A percentile compares a stretch with the other conserved stretches of the same genome.
These are phyloP conservation scores for Drosophila cardini DNA, from an alignment of 1,140 invertebrate genomes.

Conservation along the genomic window DNA sequence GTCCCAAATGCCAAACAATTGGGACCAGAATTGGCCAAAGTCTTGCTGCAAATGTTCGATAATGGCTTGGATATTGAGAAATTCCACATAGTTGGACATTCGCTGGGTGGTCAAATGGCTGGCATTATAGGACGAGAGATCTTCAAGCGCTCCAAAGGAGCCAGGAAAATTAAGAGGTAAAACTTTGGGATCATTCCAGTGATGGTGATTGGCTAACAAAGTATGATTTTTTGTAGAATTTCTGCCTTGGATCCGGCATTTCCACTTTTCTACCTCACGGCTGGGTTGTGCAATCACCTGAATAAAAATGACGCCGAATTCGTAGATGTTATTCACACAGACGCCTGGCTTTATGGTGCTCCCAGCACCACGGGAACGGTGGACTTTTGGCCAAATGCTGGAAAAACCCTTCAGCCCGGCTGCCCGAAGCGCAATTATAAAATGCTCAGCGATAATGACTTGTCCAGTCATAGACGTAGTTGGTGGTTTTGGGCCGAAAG, in stretches of 20 bases:
- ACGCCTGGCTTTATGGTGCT: slow-evolving; percentile 87
- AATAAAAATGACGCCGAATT: slow-evolving; percentile 88
- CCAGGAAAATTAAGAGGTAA: slow-evolving; percentile 78
- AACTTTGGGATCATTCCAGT: neutral
- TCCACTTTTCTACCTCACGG: slow-evolving; percentile 86
- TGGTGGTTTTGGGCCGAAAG: slow-evolving; percentile 88
- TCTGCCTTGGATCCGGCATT: slow-evolving; percentile 87
- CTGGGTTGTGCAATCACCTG: slow-evolving; percentile 86
- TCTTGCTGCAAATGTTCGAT: slow-evolving; percentile 79
- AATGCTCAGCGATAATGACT: slow-evolving; percentile 83
- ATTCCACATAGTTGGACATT: slow-evolving; percentile 91
- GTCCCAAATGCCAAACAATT: slow-evolving; percentile 85
- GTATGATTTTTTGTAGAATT: slow-evolving; percentile 76
- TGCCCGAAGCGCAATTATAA: slow-evolving; percentile 85
- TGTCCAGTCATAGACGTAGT: slow-evolving; percentile 88
- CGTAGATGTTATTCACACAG: slow-evolving; percentile 90
- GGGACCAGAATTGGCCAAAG: slow-evolving; percentile 71
- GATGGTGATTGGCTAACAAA: neutral
- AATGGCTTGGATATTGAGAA: slow-evolving; percentile 80
- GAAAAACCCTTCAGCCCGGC: slow-evolving; percentile 86
- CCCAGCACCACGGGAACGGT: slow-evolving; percentile 86
- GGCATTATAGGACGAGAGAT: slow-evolving; percentile 87
- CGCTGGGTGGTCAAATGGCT: slow-evolving; percentile 90
- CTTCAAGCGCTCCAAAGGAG: slow-evolving; percentile 63
- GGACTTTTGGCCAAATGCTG: slow-evolving; percentile 88